These are phyloP conservation scores for Drosophila subsilvestris DNA, from an alignment of 2,888 invertebrate species.

Conservation along the genomic window DNA sequence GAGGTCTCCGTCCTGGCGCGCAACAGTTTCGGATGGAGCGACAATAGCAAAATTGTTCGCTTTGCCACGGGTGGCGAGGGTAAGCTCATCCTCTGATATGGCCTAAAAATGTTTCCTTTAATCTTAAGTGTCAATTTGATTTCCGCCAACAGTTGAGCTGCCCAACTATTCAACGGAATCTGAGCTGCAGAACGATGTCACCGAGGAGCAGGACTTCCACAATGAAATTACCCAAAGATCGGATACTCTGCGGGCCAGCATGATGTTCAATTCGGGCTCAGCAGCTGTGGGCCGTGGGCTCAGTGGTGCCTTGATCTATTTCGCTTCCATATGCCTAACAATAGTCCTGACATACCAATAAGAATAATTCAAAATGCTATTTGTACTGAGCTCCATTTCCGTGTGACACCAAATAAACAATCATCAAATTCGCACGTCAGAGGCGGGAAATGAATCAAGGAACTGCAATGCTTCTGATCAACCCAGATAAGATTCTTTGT, in stretches of 20 bases:
- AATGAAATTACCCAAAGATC: constrained; percentile 78
- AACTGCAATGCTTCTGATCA: background rate
- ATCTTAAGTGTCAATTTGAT: background rate
- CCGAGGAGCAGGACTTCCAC: constrained; percentile 66
- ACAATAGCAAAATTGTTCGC: constrained; percentile 89
- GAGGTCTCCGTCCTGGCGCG: constrained; percentile 92
- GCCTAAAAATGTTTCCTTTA: background rate
- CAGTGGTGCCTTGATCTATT: constrained; percentile 22
- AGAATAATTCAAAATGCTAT: background rate
- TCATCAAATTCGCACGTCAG: constrained; percentile 1
- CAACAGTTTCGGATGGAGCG: constrained; percentile 94
- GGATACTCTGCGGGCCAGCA: constrained; percentile 62
- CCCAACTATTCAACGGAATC: constrained; percentile 84
- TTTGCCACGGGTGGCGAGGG: constrained; percentile 91
- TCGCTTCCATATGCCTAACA: constrained; percentile 30
- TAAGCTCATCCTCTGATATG: constrained; percentile 78
- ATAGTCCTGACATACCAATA: constrained; percentile 17
- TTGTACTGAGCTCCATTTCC: constrained; percentile 56
- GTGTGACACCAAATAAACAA: constrained; percentile 19
- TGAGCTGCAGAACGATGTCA: constrained; percentile 72
- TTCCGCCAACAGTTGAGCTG: constrained; percentile 77
- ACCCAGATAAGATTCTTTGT: constrained; percentile 12
- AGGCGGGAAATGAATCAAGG: constrained; percentile 6
- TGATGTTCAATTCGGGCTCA: constrained; percentile 47
- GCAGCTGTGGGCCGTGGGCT: background rate